Evolutionary conservation across 2,113 vertebrate species (phyloP), one percentile per base, ranked within the genome.

Genomic region (Hoplias malabaricus): DNA sequence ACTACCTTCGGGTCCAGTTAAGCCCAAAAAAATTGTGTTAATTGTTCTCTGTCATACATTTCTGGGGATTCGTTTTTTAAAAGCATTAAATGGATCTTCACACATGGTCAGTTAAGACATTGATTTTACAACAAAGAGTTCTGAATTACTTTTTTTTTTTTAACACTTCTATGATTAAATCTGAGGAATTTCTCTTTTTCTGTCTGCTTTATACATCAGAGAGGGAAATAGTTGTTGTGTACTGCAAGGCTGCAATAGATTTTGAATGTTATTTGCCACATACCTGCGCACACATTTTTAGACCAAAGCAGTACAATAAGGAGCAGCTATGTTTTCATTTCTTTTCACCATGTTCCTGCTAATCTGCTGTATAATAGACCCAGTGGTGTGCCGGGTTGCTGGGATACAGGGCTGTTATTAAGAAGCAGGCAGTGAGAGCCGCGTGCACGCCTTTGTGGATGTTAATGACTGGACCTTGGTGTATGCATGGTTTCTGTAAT

Each of bases 401-500:
- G 63, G 38, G 27, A 56, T 29, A 42, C 38, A 10, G n/a, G 65
- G 6, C 27, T 23, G 36, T 68, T 50, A 21, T 77, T 34, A 21
- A 27, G 48, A 14, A 3, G 14, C 43, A n/a, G 66, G 33, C 54
- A 34, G 31, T 23, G 61, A 54, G 42, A 16, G 40, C 23, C 19
- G 62, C 5, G 13, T 7, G 57, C 5, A 19, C 5, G 29, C 25
- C 19, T 13, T 69, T 50, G 42, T 53, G 14, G 4, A 50, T 25
- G 67, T 70, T 70, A 70, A 78, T 70, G 56, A 53, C 50, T 36
- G 29, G 53, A 57, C 53, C 56, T 50, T 62, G 23, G 23, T 73
- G 21, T 40, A 27, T 21, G 19, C 11, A 38, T 4, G 14, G 29
- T 48, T 73, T 59, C 56, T 62, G 21, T 85, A 82, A 85, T 79